Percentiles rank a stretch among this genome's conserved stretches.
Conservation (phyloP, 2,113 vertebrate species). For the Saimiri boliviensis region DNA sequence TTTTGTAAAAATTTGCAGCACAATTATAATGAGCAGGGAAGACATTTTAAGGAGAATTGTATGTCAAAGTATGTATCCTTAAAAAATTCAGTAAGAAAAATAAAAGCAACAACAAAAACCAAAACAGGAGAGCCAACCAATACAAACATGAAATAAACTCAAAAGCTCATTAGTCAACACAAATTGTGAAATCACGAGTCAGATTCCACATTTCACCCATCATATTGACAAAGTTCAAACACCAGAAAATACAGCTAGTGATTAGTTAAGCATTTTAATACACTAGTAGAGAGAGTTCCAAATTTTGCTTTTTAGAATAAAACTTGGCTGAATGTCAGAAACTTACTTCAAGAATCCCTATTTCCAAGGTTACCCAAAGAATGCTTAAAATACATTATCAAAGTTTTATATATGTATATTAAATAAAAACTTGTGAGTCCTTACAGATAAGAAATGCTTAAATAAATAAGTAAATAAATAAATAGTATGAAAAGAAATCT, state of each 20-base stretch:
- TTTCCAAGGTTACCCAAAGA: neutral
- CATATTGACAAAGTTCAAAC: neutral
- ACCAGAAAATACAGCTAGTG: neutral
- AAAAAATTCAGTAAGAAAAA: slow-evolving; percentile 13
- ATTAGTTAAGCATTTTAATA: neutral
- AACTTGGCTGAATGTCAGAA: neutral
- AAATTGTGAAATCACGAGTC: neutral
- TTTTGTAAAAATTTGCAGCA: slow-evolving; percentile 20
- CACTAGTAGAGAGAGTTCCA: neutral
- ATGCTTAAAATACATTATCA: neutral
- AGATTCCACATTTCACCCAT: neutral
- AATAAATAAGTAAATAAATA: neutral
- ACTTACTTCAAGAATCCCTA: neutral
- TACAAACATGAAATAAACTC: neutral
- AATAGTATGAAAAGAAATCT: neutral
- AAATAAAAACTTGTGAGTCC: neutral
- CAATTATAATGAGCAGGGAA: neutral
- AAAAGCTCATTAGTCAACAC: neutral
- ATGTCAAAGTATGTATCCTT: neutral
- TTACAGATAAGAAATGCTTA: neutral
- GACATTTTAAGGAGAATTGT: neutral
- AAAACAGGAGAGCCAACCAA: neutral
- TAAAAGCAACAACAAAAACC: neutral
- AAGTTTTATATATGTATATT: neutral
- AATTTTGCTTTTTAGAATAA: neutral